phyloP scores from a whole-genome alignment of 2,888 invertebrate species.

The Creontiades dilutus region DNA sequence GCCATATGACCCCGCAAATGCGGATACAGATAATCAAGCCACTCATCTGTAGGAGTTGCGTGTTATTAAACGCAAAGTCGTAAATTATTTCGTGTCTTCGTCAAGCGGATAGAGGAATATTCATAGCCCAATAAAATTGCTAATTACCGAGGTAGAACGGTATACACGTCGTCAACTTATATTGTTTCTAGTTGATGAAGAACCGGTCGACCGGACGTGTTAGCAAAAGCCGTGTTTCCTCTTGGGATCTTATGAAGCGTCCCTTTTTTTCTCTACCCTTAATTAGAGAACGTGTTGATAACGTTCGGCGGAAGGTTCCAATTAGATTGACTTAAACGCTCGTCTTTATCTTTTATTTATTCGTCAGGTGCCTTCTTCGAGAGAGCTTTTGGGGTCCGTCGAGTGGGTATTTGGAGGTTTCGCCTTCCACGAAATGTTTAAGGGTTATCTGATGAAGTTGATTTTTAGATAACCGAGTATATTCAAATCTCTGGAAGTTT shows the following conservation, averaged over 20 bases:
- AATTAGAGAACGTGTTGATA: slow-evolving; percentile 56
- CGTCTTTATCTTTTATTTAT: slow-evolving; percentile 51
- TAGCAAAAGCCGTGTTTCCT: slow-evolving; percentile 4
- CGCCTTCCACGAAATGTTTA: not conserved
- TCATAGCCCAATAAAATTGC: slow-evolving; percentile 35
- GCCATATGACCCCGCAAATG: no score
- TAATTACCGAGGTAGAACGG: slow-evolving; percentile 35
- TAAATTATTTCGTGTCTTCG: not conserved
- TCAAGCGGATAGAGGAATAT: not conserved
- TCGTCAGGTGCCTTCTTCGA: slow-evolving; percentile 28
- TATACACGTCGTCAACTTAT: slow-evolving; percentile 24
- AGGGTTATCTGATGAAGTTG: no score
- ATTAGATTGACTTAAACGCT: slow-evolving; percentile 53
- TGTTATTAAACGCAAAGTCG: not conserved
- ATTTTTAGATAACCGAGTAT: no score
- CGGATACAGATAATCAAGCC: not conserved
- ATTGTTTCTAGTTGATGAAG: slow-evolving; percentile 23
- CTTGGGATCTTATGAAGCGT: not conserved
- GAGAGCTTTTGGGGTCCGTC: not conserved
- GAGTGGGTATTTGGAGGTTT: not conserved
- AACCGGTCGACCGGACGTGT: slow-evolving; percentile 26
- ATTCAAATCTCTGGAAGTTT: no score
- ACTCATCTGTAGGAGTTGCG: not conserved
- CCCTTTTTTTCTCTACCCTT: slow-evolving; percentile 15
- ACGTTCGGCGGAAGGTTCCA: slow-evolving; percentile 59